Evolutionary conservation across 2,888 invertebrate genomes (phyloP).

Genomic region (Leptinotarsa peninsularis): DNA sequence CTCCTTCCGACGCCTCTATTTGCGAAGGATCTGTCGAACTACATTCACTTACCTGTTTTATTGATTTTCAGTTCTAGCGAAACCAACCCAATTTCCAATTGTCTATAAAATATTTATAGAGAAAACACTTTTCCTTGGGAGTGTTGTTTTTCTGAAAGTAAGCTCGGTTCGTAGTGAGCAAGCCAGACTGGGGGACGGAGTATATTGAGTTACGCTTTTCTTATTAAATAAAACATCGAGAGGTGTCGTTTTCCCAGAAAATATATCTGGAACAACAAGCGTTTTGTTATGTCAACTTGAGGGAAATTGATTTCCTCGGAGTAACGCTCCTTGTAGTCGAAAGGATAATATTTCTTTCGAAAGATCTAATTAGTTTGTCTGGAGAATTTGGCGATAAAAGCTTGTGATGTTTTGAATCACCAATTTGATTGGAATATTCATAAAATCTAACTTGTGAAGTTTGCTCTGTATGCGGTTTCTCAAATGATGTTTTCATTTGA

Average conservation of each 20-base stretch:
- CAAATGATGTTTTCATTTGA: too few species aligned
- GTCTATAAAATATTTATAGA: slow-evolving; percentile 44
- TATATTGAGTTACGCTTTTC: slow-evolving; percentile 42
- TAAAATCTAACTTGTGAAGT: too few species aligned
- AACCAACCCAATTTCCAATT: slow-evolving; percentile 40
- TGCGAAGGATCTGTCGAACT: slow-evolving; percentile 16
- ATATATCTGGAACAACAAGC: slow-evolving; percentile 40
- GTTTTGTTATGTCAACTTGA: slow-evolving; percentile 40
- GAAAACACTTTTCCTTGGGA: slow-evolving; percentile 34
- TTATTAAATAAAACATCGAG: slow-evolving; percentile 43
- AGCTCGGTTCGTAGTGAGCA: slow-evolving; percentile 32
- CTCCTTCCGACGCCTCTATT: not conserved
- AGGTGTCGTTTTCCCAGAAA: slow-evolving; percentile 36
- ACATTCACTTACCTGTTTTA: slow-evolving; percentile 29
- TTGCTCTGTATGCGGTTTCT: too few species aligned
- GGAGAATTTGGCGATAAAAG: not conserved
- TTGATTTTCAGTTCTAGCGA: slow-evolving; percentile 31
- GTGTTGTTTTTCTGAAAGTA: slow-evolving; percentile 40
- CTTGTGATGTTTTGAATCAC: not conserved
- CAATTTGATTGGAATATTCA: too few species aligned
- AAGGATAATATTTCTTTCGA: not conserved
- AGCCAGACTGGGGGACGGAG: slow-evolving; percentile 32
- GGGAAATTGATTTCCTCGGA: slow-evolving; percentile 36
- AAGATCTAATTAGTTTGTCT: not conserved
- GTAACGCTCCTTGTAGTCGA: not conserved